Percentiles rank a stretch among this genome's conserved stretches.
Conservation (phyloP, 2,797 vertebrate genomes). For the Podarcis siculus region DNA sequence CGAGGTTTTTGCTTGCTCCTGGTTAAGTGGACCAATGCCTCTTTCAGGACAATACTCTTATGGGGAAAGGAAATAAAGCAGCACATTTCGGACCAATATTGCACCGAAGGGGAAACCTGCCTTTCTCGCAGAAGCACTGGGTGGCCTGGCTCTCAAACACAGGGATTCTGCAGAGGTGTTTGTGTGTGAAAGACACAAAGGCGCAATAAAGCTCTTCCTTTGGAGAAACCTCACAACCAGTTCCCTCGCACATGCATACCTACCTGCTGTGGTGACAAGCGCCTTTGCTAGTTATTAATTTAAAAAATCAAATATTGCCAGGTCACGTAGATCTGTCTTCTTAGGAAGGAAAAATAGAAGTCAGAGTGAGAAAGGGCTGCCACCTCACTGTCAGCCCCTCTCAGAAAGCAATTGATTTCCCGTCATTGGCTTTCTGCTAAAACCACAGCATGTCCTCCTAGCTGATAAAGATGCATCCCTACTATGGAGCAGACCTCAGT, state of each 20-base stretch:
- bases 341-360: conserved; percentile 40
- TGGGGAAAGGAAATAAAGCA: neutral
- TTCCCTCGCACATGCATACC: neutral
- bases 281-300: conserved; percentile 37
- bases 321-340: conserved; percentile 33
- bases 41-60: neutral
- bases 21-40: neutral
- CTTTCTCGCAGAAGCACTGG: too few relatives aligned
- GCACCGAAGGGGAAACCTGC: neutral
- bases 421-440: conserved; percentile 46
- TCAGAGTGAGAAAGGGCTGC: conserved; percentile 36
- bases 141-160: neutral
- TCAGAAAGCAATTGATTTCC: conserved; percentile 66
- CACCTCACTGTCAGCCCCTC: conserved; percentile 41
- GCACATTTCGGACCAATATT: too few relatives aligned
- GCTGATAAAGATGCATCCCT: conserved; percentile 53
- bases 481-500: neutral
- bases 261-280: neutral
- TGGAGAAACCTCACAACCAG: neutral
- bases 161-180: neutral
- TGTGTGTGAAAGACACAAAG: neutral
- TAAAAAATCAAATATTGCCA: conserved; percentile 36
- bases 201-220: neutral
- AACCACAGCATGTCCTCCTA: conserved; percentile 56
- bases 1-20: neutral